Evolutionary conservation across 2,888 invertebrate species (phyloP).

Genomic region (Aradus depressus): DNA sequence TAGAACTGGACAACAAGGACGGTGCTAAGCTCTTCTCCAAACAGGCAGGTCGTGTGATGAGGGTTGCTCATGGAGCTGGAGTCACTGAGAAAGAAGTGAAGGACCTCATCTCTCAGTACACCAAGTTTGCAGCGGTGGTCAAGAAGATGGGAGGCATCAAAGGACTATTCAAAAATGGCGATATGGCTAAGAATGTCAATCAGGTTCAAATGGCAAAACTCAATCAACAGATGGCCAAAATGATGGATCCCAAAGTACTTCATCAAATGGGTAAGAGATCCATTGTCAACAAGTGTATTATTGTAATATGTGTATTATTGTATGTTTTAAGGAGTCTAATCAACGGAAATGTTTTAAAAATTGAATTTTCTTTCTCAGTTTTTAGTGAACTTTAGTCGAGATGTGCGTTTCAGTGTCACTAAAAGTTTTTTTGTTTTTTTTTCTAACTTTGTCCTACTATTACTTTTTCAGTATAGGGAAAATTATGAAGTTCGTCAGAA

Average conservation of each 20-base stretch:
- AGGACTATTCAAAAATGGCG: slow-evolving; percentile 95
- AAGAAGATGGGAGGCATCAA: slow-evolving; percentile 99
- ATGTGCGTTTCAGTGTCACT: too few species aligned
- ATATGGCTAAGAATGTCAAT: slow-evolving; percentile 98
- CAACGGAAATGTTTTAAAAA: too few species aligned
- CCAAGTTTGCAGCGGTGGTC: slow-evolving; percentile 97
- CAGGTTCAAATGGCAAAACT: slow-evolving; percentile 97
- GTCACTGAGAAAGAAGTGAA: slow-evolving; percentile 93
- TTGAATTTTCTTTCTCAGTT: too few species aligned
- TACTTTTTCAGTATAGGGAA: too few species aligned
- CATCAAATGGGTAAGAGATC: slow-evolving; percentile 67
- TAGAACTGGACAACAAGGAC: slow-evolving; percentile 88
- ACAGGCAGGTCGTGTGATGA: slow-evolving; percentile 66
- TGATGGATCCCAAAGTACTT: slow-evolving; percentile 98
- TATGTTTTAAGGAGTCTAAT: too few species aligned
- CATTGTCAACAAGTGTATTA: too few species aligned
- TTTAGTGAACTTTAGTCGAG: too few species aligned
- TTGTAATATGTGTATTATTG: too few species aligned
- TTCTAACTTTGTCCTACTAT: too few species aligned
- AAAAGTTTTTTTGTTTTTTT: too few species aligned
- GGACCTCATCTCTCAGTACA: slow-evolving; percentile 94
- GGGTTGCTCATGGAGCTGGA: slow-evolving; percentile 88
- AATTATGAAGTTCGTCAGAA: too few species aligned
- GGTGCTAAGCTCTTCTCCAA: slow-evolving; percentile 93
- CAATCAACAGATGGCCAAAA: slow-evolving; percentile 99